Percentiles rank a stretch among this genome's conserved stretches.
Evolutionary conservation across 2,888 invertebrate species (phyloP).

Genomic region (Drosophila quinaria): DNA sequence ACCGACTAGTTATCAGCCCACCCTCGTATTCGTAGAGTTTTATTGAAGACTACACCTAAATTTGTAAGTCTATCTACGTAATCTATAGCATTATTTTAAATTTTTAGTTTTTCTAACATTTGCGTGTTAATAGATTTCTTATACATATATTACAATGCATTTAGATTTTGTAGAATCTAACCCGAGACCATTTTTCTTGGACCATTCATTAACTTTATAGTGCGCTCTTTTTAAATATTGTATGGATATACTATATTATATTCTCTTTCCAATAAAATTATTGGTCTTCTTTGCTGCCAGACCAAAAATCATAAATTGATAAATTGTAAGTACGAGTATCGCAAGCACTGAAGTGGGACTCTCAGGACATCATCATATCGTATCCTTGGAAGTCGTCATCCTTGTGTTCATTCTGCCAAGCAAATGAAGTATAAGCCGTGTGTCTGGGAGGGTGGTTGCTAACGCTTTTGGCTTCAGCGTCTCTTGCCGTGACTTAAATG

Average conservation of each 20-base stretch:
- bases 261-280: constrained; percentile 7
- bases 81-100: too few species aligned
- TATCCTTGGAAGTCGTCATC: constrained; percentile 33
- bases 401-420: constrained; percentile 33
- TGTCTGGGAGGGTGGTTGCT: constrained; percentile 13
- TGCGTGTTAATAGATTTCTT: too few species aligned
- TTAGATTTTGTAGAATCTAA: too few species aligned
- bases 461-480: constrained; percentile 35
- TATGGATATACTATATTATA: background rate
- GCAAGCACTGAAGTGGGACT: constrained; percentile 36
- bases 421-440: constrained; percentile 59
- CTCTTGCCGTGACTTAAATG: constrained; percentile 76
- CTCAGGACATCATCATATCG: constrained; percentile 19
- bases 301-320: constrained; percentile 24
- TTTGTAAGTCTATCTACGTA: too few species aligned
- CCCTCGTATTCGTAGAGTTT: too few species aligned
- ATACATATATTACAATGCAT: too few species aligned
- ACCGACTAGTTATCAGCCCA: too few species aligned
- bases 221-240: too few species aligned
- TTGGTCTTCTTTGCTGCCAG: constrained; percentile 7
- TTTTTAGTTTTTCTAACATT: too few species aligned
- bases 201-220: too few species aligned
- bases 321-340: constrained; percentile 43
- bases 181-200: too few species aligned
- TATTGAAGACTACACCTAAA: too few species aligned